Conservation (phyloP, 2,888 invertebrate species). For the Himalopsyche kuldschensis region DNA sequence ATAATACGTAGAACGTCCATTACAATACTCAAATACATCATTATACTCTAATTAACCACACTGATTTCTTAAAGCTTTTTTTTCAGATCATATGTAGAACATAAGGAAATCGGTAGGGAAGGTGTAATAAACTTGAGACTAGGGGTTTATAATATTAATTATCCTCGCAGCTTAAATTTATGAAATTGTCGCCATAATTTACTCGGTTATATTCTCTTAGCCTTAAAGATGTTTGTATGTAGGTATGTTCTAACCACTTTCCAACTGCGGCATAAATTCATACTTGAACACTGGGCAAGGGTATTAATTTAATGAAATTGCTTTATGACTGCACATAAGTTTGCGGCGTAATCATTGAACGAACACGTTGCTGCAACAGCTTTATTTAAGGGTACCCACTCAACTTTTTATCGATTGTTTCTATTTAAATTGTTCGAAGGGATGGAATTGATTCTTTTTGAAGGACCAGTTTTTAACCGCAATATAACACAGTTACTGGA, state of each 20-base stretch:
- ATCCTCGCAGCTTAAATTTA: background rate
- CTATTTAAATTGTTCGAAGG: too few relatives aligned
- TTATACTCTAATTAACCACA: too few relatives aligned
- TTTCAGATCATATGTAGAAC: too few relatives aligned
- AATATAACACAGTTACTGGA: too few relatives aligned
- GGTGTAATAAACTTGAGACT: too few relatives aligned
- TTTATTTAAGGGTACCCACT: background rate
- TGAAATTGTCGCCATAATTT: background rate
- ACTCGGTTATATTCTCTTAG: background rate
- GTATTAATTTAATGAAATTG: constrained; percentile 33
- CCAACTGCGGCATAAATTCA: constrained; percentile 12
- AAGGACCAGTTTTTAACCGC: background rate
- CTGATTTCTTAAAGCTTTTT: too few relatives aligned
- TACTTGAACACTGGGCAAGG: constrained; percentile 12
- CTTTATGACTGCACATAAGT: constrained; percentile 30
- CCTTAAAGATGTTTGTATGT: background rate
- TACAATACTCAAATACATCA: too few relatives aligned
- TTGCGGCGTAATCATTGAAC: constrained; percentile 19
- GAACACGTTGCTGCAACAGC: constrained; percentile 1
- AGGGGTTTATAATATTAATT: background rate
- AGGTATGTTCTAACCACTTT: background rate
- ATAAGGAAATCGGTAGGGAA: too few relatives aligned
- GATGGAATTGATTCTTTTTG: too few relatives aligned
- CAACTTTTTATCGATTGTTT: too few relatives aligned
- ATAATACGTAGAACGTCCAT: too few relatives aligned